phyloP scores from a whole-genome alignment of 2,797 vertebrate species.

The Typhlichthys subterraneus region DNA sequence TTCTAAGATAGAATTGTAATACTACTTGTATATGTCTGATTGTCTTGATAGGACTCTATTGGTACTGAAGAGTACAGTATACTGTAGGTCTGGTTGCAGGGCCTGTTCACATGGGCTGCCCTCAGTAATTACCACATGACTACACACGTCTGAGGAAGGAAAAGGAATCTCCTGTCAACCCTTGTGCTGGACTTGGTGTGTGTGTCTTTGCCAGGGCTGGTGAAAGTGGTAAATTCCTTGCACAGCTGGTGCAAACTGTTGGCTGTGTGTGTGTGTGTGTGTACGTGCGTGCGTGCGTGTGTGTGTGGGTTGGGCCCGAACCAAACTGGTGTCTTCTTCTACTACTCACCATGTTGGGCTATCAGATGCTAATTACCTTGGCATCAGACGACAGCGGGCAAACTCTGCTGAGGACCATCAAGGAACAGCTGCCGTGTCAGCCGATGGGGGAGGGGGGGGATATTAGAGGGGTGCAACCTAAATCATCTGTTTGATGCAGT shows the following conservation, averaged over 20 bases:
- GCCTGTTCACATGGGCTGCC: not conserved
- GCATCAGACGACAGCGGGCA: constrained; percentile 53
- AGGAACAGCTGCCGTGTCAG: constrained; percentile 63
- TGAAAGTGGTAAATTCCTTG: constrained; percentile 77
- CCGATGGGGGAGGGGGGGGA: constrained; percentile 54
- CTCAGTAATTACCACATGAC: constrained; percentile 17
- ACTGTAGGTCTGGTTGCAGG: too few relatives aligned
- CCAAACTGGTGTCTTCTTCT: constrained; percentile 41
- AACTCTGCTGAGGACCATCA: constrained; percentile 49
- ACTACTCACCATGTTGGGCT: constrained; percentile 27
- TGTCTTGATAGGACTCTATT: too few relatives aligned
- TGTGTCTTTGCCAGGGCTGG: constrained; percentile 56
- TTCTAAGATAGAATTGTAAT: too few relatives aligned
- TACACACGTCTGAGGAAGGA: constrained; percentile 19
- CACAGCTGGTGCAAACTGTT: constrained; percentile 79
- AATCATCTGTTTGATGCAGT: constrained; percentile 35
- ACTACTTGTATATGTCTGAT: too few relatives aligned
- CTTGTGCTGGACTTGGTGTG: constrained; percentile 7
- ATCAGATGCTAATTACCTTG: constrained; percentile 57
- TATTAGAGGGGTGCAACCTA: constrained; percentile 34
- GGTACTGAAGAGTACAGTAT: too few relatives aligned
- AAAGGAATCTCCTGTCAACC: constrained; percentile 16
- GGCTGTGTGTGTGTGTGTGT: constrained; percentile 54
- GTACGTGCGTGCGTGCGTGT: constrained; percentile 23
- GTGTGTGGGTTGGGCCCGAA: constrained; percentile 20